Conservation (phyloP, 2,888 invertebrate species). For the Dasypogon diadema region DNA sequence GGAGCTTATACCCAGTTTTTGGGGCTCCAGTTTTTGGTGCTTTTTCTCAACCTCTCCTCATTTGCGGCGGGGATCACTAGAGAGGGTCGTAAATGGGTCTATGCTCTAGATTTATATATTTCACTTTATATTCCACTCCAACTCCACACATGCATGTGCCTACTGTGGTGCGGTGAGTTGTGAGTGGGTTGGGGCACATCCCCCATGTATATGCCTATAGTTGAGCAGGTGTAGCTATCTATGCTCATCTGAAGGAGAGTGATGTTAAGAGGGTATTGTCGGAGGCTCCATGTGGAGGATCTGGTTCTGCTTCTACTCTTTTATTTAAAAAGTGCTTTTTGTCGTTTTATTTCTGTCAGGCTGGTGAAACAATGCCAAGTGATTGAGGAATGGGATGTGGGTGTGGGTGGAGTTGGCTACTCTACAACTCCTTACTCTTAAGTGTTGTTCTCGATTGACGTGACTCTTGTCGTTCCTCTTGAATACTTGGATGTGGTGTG, state of each 20-base stretch:
- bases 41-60: constrained; percentile 31
- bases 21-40: constrained; percentile 18
- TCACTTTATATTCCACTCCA: constrained; percentile 4
- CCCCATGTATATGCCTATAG: constrained; percentile 12
- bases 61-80: constrained; percentile 9
- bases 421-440: constrained; percentile 35
- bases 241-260: constrained; percentile 39
- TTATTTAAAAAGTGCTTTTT: constrained; percentile 47
- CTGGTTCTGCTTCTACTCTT: constrained; percentile 37
- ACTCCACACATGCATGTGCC: constrained; percentile 8
- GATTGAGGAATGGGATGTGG: neutral
- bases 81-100: constrained; percentile 30
- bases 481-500: neutral
- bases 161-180: neutral
- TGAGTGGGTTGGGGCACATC: constrained; percentile 4
- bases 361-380: constrained; percentile 40
- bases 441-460: constrained; percentile 44
- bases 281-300: constrained; percentile 37
- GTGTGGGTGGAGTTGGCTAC: constrained; percentile 47
- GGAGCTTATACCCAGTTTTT: constrained; percentile 13
- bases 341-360: constrained; percentile 43
- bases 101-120: constrained; percentile 31
- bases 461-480: constrained; percentile 37
- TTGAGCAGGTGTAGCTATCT: constrained; percentile 37
- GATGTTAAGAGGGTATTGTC: constrained; percentile 49